Evolutionary conservation across 2,888 invertebrate species (phyloP).

Genomic region (Epiblema foenella): DNA sequence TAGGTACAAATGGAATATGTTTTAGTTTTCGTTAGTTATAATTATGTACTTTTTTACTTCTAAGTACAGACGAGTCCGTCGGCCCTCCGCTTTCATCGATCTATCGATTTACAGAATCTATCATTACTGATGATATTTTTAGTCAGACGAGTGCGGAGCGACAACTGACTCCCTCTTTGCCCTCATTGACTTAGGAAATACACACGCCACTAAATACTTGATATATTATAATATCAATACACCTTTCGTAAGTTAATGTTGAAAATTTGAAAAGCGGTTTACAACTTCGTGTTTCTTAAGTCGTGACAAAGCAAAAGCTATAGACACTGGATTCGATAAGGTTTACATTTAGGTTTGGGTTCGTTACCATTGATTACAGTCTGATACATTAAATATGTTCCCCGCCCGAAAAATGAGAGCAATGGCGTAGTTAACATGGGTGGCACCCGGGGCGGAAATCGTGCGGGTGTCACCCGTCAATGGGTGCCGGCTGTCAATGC

Average conservation of each 20-base stretch:
- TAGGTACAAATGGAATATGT: constrained; percentile 72
- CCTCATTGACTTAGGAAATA: constrained; percentile 41
- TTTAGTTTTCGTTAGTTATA: constrained; percentile 72
- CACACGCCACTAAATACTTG: constrained; percentile 29
- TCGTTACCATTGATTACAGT: no score
- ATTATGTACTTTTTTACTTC: constrained; percentile 78
- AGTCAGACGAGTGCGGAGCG: background rate
- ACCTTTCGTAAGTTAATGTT: constrained; percentile 23
- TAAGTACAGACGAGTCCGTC: constrained; percentile 52
- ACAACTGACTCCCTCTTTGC: constrained; percentile 19
- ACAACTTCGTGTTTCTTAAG: constrained; percentile 29
- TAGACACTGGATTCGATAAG: constrained; percentile 28
- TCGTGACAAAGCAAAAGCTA: constrained; percentile 33
- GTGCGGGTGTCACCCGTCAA: no score
- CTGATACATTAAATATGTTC: no score
- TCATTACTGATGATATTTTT: background rate
- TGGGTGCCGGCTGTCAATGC: no score
- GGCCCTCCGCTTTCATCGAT: constrained; percentile 1
- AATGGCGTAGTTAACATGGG: no score
- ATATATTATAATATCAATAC: constrained; percentile 40
- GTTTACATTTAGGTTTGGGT: no score
- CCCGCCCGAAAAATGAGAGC: no score
- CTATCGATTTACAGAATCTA: background rate
- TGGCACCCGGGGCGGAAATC: no score
- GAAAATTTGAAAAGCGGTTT: constrained; percentile 27